Evolutionary conservation across 2,797 vertebrate species (phyloP).

Genomic region (Orientallactaga sibirica): DNA sequence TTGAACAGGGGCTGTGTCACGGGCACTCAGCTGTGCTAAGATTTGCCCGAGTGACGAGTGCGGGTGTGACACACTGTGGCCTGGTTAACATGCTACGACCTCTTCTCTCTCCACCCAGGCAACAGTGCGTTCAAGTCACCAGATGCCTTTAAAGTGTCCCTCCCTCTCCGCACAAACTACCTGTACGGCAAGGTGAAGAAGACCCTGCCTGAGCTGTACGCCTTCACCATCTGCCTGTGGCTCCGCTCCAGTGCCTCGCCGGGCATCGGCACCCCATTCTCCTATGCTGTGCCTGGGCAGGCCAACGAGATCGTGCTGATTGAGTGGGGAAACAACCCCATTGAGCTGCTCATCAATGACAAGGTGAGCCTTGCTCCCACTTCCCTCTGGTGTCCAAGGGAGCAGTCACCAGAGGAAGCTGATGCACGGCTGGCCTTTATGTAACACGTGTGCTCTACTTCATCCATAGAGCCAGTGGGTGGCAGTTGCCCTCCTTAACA

Average conservation of each 20-base stretch:
- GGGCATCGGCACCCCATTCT: slow-evolving; percentile 97
- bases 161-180: slow-evolving; percentile 97
- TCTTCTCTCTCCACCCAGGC: slow-evolving; percentile 86
- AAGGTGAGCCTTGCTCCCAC: slow-evolving; percentile 90
- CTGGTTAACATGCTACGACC: neutral
- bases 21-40: neutral
- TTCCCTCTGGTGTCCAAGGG: fast-evolving
- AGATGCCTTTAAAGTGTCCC: slow-evolving; percentile 97
- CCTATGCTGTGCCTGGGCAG: slow-evolving; percentile 96
- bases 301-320: slow-evolving; percentile 99
- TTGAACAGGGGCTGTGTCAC: neutral
- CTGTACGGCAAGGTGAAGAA: slow-evolving; percentile 98
- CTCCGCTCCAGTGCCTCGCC: slow-evolving; percentile 96
- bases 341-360: slow-evolving; percentile 97
- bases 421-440: neutral
- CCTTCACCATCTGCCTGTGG: slow-evolving; percentile 99
- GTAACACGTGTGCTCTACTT: neutral
- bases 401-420: neutral
- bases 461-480: neutral
- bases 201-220: slow-evolving; percentile 96
- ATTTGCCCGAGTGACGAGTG: too few relatives aligned
- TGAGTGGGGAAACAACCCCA: slow-evolving; percentile 99
- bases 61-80: fast-evolving
- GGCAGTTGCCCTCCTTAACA: fast-evolving
- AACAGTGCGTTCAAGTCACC: slow-evolving; percentile 97